Evolutionary conservation across 2,113 vertebrate species (phyloP), one percentile per base, ranked within the genome.

Genomic region (Rhinichthys klamathensis): DNA sequence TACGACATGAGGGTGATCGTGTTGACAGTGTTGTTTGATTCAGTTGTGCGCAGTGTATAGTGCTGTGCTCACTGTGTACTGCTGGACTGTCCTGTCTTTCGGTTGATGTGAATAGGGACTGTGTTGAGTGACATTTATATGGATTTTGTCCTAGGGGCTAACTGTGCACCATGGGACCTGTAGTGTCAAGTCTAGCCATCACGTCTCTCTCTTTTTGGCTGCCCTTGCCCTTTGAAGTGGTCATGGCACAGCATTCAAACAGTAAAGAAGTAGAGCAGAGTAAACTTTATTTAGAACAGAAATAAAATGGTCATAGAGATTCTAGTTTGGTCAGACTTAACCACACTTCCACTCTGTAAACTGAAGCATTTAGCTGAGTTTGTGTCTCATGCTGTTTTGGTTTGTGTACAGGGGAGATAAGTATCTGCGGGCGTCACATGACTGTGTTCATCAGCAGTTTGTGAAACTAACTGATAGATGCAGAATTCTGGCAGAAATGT

Each of bases 401-500:
- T 82, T 2, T 54, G 12, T 23, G 30, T 41, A 32, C 63, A 38
- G 27, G 79, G 23, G 25, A 35, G 41, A 69, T 74, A 27, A 49
- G 46, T 21, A 76, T 51, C 25, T 49, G 84, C 11, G 8, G n/a
- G 54, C 11, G 1, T 83, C 13, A 32, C 49, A 54, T 83, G 58
- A 51, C 58, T 30, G 35, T 74, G 74, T 70, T 77, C 69, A 27
- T 80, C 69, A 86, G 80, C 61, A 84, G 56, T 51, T 74, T 82
- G 72, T 46, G 73, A 30, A 38, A 76, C 61, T 85, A 61, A 60
- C 78, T 38, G 16, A 76, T 51, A 72, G 74, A 63, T 87, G 79
- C 72, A 58, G 54, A 87, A 83, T 84, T 76, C 49, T 49, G 72
- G 13, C 30, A 41, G 49, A 80, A 80, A 85, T 89, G 85, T 85